Evolutionary conservation across 1,140 invertebrate species (phyloP), one percentile per base, ranked within the genome.

Genomic region (Prorops nasuta): DNA sequence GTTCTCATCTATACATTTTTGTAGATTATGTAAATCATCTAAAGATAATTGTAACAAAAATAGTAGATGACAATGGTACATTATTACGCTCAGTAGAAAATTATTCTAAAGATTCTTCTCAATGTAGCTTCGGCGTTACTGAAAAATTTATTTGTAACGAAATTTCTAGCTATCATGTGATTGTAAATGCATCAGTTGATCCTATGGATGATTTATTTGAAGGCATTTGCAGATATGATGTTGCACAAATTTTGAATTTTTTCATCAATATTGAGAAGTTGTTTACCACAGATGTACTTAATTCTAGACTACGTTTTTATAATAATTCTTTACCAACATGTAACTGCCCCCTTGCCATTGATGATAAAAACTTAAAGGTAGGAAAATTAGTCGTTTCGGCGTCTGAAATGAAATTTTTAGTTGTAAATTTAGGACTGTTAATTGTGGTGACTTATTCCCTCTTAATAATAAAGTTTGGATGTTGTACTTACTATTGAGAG

Each of bases 351-450:
- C 35, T 41, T 2, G 2, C 16, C 6, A 45, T 54, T 31, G 12
- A 17, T 1, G 22, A 8, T 14, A 44, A 14, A 24, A 18, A 44
- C 15, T 28, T 41, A 38, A 21, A 37, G 42, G 35, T 39, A 12
- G 28, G 36, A 36, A 40, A n/a, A 15, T 39, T 54, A 19, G 45
- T 40, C 18, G 17, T 54, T 2, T 54, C 52, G 1, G 46, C 52
- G 4, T 41, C 52, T 6, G 52, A 49, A 54, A 54, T 49, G 46
- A 21, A 22, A 22, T 49, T 37, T 54, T 35, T 54, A 20, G 20
- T 49, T 20, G 2, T 21, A n/a, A 31, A 54, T 49, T 45, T 54
- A 10, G 18, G 28, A n/a, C 1, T 54, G 3, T 9, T 54, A 15
- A 43, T 54, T 14, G n/a, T n/a, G 46, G 46, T 8, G 43, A 45